A percentile compares a stretch with the other conserved stretches of the same genome.
These are phyloP conservation scores for Decapterus maruadsi DNA, from an alignment of 2,797 vertebrate genomes.

Conservation along the genomic window DNA sequence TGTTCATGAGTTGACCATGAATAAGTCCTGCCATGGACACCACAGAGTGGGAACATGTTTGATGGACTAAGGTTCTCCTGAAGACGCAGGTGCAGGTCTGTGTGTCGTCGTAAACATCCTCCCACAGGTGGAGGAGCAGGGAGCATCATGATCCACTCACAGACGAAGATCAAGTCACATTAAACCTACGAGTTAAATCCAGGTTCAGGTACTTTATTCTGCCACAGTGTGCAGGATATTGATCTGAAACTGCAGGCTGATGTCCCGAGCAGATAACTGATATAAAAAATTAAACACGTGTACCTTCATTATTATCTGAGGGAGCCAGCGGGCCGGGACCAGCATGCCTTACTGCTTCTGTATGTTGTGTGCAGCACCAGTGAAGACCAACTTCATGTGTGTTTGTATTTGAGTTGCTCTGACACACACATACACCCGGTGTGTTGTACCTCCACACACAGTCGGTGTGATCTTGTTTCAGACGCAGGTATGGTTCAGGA, in stretches of 20 bases:
- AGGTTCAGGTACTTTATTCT: no score
- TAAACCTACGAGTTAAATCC: not conserved
- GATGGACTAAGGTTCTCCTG: not conserved
- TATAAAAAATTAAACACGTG: conserved; percentile 85
- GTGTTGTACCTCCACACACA: conserved; percentile 6
- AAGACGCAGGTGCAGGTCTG: not conserved
- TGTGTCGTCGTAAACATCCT: not conserved
- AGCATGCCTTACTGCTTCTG: conserved; percentile 76
- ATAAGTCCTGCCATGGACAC: no score
- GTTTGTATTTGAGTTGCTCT: conserved; percentile 1
- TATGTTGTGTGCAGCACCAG: conserved; percentile 45
- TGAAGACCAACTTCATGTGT: not conserved
- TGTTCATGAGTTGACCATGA: not conserved
- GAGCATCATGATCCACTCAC: not conserved
- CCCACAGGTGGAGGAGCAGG: not conserved
- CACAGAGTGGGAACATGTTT: not conserved
- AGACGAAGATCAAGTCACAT: not conserved
- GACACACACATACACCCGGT: not conserved
- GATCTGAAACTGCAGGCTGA: conserved; percentile 70
- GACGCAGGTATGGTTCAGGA: conserved; percentile 66
- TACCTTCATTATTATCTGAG: conserved; percentile 83
- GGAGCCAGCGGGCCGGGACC: conserved; percentile 70
- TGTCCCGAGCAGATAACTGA: conserved; percentile 80
- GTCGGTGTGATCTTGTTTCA: conserved; percentile 39
- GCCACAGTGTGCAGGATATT: no score